Base-by-base conservation (phyloP, 1,140 invertebrate species). In the Philopotamus ludificatus region DNA sequence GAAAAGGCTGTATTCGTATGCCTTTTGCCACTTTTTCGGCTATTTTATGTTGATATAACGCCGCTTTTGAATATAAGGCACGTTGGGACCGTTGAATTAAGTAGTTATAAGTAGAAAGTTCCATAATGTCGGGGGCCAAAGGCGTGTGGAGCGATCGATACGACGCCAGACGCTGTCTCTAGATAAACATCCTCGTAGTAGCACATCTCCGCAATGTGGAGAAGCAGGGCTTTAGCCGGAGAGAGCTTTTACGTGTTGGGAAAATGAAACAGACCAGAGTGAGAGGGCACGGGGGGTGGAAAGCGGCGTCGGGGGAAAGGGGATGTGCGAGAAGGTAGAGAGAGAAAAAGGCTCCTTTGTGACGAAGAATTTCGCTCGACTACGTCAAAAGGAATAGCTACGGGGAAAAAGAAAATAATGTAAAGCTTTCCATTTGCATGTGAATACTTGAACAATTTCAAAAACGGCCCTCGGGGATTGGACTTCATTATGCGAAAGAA, bases 331-430 rank as follows among this genome's bases (percentile, higher is more conserved):
- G n/a, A 55, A 64, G 34, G 44, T n/a, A 26, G 65, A 63, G 42
- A 67, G 65, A 62, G 60, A 67, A 67, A 65, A 67, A 58, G 45
- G 60, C 50, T 66, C 65, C 66, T 67, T 67, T 67, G 66, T 57
- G 51, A 57, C 39, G 39, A 39, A 64, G 50, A 45, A 57, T 42
- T 22, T 41, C 28, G 34, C 12, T 26, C 12, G 4, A n/a, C 61
- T 16, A 28, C 57, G 23, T 60, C 42, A 60, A 60, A 60, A 60
- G 34, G 34, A 58, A 42, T 34, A 12, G 28, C 41, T 22, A 22
- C 18, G 34, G 34, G n/a, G 4, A 26, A 49, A 61, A 61, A 45
- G 25, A 63, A 22, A 63, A 53, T 54, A 54, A 42, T 28, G 26
- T 34, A 63, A 63, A 53, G 57, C 42, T 23, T 25, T 21, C 16